A percentile compares a stretch with the other conserved stretches of the same genome.
Evolutionary conservation across 1,140 invertebrate genomes (phyloP).

Genomic region (Cyrtorhinus lividipennis): DNA sequence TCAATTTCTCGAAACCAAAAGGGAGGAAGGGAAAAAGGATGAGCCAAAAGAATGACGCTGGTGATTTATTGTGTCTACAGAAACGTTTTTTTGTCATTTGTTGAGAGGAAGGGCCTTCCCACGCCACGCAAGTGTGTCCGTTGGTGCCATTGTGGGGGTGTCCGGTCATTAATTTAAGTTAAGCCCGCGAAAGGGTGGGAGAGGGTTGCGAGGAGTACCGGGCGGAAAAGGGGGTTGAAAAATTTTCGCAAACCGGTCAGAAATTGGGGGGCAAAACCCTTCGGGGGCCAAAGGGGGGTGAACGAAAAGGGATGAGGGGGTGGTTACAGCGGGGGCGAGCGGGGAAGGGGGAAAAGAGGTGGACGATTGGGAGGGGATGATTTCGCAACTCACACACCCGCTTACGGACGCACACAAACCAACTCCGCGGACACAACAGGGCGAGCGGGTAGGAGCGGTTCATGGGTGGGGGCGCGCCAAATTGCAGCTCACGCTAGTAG

Average conservation of each 20-base stretch:
- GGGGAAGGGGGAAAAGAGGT: neutral
- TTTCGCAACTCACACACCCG: constrained; percentile 13
- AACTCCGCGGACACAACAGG: neutral
- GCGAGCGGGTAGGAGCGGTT: constrained; percentile 7
- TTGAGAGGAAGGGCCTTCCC: constrained; percentile 1
- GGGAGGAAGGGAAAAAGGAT: too few relatives aligned
- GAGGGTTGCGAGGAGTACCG: constrained; percentile 5
- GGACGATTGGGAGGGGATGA: constrained; percentile 5
- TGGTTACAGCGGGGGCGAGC: neutral
- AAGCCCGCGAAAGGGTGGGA: constrained; percentile 8
- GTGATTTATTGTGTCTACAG: neutral
- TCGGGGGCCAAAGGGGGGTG: neutral
- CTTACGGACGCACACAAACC: neutral
- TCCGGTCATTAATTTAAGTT: constrained; percentile 20
- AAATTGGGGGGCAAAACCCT: neutral
- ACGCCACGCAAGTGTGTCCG: constrained; percentile 13
- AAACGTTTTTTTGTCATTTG: constrained; percentile 4
- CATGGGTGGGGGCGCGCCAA: constrained; percentile 15
- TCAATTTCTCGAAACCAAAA: too few relatives aligned
- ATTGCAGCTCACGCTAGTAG: constrained; percentile 19
- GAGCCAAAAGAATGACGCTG: too few relatives aligned
- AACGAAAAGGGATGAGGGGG: neutral
- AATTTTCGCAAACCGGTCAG: constrained; percentile 10
- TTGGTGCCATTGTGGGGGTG: constrained; percentile 3
- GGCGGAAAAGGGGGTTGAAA: too few relatives aligned